These are phyloP conservation scores for Hapalemur alaotrensis DNA, from an alignment of 2,797 vertebrate genomes.

Conservation along the genomic window DNA sequence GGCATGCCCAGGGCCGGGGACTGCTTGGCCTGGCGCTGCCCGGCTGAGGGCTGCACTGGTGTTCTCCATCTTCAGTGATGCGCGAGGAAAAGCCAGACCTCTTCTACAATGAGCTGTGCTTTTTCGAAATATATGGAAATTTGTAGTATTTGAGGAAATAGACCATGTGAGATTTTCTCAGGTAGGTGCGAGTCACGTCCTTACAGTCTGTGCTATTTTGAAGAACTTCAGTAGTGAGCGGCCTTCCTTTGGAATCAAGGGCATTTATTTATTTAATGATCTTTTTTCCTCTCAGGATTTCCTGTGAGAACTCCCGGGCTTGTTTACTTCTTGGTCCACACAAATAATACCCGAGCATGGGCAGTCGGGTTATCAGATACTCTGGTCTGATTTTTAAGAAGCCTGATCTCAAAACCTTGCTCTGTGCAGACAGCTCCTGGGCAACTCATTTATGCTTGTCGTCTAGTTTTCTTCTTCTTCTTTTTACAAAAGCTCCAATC, in stretches of 20 bases:
- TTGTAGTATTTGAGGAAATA: background rate
- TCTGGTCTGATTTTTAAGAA: conserved; percentile 49
- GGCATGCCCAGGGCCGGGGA: background rate
- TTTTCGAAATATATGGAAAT: background rate
- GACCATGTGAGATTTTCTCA: background rate
- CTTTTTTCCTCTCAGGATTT: conserved; percentile 10
- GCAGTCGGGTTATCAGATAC: background rate
- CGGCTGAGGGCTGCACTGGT: fast-evolving
- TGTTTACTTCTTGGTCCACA: conserved; percentile 51
- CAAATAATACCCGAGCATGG: conserved; percentile 21
- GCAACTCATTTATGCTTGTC: background rate
- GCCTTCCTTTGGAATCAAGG: conserved; percentile 33
- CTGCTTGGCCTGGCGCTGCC: background rate
- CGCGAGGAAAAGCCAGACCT: background rate
- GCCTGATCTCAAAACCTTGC: conserved; percentile 22
- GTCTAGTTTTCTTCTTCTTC: background rate
- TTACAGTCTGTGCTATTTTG: conserved; percentile 13
- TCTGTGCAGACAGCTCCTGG: background rate
- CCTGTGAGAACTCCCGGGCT: conserved; percentile 41
- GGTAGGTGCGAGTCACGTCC: background rate
- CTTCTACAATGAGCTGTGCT: background rate
- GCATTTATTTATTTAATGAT: background rate
- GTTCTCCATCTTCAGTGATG: fast-evolving
- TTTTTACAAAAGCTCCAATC: background rate
- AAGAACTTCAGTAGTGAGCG: background rate